phyloP scores from a whole-genome alignment of 2,797 vertebrate species.

The Propithecus deckenii region DNA sequence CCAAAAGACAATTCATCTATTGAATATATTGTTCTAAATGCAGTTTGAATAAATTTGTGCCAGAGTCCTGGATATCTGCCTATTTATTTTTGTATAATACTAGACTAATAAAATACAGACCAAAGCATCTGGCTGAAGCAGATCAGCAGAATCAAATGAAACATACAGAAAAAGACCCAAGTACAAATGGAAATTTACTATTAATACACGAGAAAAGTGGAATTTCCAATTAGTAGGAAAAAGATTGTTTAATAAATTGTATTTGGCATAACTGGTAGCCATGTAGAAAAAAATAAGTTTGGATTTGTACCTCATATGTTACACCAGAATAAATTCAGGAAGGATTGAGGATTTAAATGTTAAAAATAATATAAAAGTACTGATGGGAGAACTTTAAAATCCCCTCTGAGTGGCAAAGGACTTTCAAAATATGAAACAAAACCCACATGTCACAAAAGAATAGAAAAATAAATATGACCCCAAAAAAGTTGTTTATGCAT shows the following conservation, averaged over 20 bases:
- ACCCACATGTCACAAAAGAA: not conserved
- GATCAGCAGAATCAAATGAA: not conserved
- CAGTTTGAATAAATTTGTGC: constrained; percentile 37
- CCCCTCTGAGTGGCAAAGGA: not conserved
- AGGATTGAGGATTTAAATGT: constrained; percentile 30
- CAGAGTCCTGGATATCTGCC: constrained; percentile 27
- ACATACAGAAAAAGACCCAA: not conserved
- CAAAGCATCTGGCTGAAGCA: not conserved
- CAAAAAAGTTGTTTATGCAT: not conserved
- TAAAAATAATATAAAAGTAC: constrained; percentile 46
- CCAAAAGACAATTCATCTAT: constrained; percentile 46
- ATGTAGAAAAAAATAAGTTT: constrained; percentile 4
- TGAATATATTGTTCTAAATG: constrained; percentile 8
- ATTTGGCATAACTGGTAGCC: constrained; percentile 30
- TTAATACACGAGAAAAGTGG: not conserved
- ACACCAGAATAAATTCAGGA: constrained; percentile 31
- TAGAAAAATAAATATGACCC: not conserved
- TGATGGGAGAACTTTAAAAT: not conserved
- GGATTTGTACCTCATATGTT: constrained; percentile 30
- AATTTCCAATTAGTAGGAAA: constrained; percentile 18
- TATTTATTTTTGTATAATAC: constrained; percentile 26
- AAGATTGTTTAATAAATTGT: constrained; percentile 19
- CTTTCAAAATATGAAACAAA: constrained; percentile 29
- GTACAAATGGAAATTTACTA: constrained; percentile 14
- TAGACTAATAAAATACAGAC: constrained; percentile 16